Conservation (phyloP, 2,113 vertebrate genomes). For the Zonotrichia leucophrys region DNA sequence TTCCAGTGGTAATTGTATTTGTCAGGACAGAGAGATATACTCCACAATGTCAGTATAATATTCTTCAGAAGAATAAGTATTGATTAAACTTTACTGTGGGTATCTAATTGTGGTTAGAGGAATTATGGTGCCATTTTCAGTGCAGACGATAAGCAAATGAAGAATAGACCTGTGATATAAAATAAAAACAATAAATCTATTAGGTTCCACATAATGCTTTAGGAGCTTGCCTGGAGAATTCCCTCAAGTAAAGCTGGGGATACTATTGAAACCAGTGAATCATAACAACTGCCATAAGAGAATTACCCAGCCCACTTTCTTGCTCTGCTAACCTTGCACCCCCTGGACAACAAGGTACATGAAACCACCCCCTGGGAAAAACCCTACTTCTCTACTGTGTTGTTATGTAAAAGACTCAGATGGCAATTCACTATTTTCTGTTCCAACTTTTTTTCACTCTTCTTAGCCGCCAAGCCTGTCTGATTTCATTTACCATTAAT, state of each 20-base stretch:
- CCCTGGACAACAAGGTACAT: background rate
- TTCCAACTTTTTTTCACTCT: background rate
- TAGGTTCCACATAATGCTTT: background rate
- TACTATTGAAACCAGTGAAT: slow-evolving; percentile 10
- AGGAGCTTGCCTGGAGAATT: background rate
- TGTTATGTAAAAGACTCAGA: background rate
- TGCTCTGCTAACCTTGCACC: background rate
- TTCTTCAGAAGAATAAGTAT: background rate
- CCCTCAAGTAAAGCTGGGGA: background rate
- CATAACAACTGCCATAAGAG: background rate
- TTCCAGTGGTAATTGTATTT: background rate
- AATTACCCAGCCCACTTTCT: background rate
- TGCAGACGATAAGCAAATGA: background rate
- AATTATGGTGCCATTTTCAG: background rate
- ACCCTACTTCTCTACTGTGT: background rate
- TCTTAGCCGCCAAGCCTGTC: background rate
- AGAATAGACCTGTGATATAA: background rate
- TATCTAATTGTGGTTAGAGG: background rate
- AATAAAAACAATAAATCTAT: background rate
- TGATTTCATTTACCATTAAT: background rate
- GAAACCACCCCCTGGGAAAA: background rate
- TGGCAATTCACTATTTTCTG: background rate
- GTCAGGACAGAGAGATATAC: background rate
- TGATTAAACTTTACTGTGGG: background rate
- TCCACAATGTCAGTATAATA: background rate